These are phyloP conservation scores for Oreotragus oreotragus DNA, from an alignment of 2,113 vertebrate species.

Conservation along the genomic window DNA sequence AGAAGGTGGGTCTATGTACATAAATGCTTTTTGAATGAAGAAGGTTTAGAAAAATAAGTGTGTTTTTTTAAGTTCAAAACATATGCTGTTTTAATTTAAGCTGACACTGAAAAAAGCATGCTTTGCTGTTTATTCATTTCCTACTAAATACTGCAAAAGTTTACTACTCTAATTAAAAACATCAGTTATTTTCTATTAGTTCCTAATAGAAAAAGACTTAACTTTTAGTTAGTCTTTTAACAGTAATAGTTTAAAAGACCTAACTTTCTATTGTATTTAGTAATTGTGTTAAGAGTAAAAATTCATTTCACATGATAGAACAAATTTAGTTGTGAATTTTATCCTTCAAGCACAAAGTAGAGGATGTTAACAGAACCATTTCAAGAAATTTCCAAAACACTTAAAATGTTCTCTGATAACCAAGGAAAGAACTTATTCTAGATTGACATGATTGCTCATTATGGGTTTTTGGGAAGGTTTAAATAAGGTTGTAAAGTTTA, in stretches of 20 bases:
- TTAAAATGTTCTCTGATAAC: neutral
- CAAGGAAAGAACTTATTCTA: neutral
- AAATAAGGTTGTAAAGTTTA: neutral
- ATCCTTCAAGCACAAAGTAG: neutral
- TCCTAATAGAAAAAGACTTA: neutral
- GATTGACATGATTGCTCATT: neutral
- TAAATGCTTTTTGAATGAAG: neutral
- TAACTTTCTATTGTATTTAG: neutral
- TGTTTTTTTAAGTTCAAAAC: slow-evolving; percentile 4
- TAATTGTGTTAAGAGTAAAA: neutral
- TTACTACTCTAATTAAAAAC: neutral
- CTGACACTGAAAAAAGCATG: neutral
- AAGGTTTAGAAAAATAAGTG: neutral
- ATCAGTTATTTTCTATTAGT: neutral
- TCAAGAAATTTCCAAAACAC: neutral
- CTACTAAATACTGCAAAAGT: neutral
- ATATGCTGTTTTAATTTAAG: neutral
- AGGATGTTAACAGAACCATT: neutral
- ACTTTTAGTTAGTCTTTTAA: neutral
- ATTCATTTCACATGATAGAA: neutral
- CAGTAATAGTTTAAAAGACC: neutral
- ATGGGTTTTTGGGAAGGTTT: neutral
- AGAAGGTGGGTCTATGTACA: neutral
- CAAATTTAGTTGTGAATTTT: neutral
- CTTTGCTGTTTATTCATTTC: neutral